These are phyloP conservation scores for Pyrgilauda ruficollis DNA, from an alignment of 2,113 vertebrate genomes.

Conservation along the genomic window DNA sequence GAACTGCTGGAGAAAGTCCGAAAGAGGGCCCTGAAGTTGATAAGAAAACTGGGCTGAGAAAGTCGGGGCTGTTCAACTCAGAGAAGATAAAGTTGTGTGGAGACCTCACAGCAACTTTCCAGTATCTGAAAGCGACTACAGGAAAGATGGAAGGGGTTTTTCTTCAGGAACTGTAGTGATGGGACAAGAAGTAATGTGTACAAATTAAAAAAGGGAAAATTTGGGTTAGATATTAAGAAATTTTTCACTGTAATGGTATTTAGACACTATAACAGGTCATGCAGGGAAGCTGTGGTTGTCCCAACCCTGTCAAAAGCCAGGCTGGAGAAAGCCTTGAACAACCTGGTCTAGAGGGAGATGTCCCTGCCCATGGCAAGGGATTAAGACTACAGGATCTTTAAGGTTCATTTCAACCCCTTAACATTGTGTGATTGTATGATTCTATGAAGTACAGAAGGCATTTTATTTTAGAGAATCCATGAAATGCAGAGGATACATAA, in stretches of 20 bases:
- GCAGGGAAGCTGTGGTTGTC: background rate
- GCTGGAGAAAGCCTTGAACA: background rate
- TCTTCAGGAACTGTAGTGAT: background rate
- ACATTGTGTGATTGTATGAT: background rate
- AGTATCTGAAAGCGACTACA: background rate
- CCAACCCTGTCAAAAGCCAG: background rate
- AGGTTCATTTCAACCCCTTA: background rate
- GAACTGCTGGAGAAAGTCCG: background rate
- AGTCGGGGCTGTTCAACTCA: rapidly evolving
- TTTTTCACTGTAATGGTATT: background rate
- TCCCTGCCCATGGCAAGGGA: rapidly evolving
- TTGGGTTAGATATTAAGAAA: background rate
- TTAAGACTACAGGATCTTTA: background rate
- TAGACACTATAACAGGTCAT: background rate
- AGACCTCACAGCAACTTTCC: background rate
- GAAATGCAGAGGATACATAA: background rate
- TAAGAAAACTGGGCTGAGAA: background rate
- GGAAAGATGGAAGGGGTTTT: rapidly evolving
- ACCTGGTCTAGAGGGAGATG: too few relatives aligned
- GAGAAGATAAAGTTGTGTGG: background rate
- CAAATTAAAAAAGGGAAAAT: background rate
- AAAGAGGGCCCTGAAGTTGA: background rate
- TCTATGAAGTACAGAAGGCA: background rate
- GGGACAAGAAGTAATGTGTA: background rate
- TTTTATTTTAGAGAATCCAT: background rate